phyloP scores from a whole-genome alignment of 1,140 invertebrate species.

The Pygmarrhopalites habei region DNA sequence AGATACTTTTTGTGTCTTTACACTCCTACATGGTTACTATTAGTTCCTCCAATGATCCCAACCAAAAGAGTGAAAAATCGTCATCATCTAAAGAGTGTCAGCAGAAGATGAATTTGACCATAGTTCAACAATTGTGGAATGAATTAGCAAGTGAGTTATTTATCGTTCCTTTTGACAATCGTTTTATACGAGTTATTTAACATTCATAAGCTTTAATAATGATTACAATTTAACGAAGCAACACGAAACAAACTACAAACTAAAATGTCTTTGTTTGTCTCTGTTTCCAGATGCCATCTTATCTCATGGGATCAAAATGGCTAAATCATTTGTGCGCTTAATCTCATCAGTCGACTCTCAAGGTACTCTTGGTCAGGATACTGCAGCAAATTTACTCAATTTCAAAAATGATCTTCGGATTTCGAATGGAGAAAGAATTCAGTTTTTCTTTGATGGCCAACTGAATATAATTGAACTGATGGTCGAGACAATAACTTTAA shows the following conservation, averaged over 20 bases:
- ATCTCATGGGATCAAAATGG: conserved; percentile 22
- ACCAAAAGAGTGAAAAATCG: background rate
- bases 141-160: conserved; percentile 32
- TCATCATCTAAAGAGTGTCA: background rate
- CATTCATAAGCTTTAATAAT: no score
- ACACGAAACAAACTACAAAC: no score
- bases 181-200: no score
- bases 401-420: conserved; percentile 29
- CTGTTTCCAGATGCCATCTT: no score
- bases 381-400: background rate
- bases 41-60: background rate
- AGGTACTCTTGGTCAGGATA: background rate
- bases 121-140: conserved; percentile 36
- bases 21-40: conserved; percentile 35
- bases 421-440: conserved; percentile 21
- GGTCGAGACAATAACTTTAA: conserved; percentile 34
- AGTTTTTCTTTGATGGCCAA: conserved; percentile 24
- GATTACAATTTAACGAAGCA: no score
- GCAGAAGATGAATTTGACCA: conserved; percentile 17
- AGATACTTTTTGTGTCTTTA: conserved; percentile 25
- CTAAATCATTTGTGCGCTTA: conserved; percentile 19
- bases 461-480: conserved; percentile 28
- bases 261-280: no score
- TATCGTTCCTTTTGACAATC: no score
- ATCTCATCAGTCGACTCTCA: conserved; percentile 4